These are phyloP conservation scores for Drosophila affinis DNA, from an alignment of 2,888 invertebrate species.

Conservation along the genomic window DNA sequence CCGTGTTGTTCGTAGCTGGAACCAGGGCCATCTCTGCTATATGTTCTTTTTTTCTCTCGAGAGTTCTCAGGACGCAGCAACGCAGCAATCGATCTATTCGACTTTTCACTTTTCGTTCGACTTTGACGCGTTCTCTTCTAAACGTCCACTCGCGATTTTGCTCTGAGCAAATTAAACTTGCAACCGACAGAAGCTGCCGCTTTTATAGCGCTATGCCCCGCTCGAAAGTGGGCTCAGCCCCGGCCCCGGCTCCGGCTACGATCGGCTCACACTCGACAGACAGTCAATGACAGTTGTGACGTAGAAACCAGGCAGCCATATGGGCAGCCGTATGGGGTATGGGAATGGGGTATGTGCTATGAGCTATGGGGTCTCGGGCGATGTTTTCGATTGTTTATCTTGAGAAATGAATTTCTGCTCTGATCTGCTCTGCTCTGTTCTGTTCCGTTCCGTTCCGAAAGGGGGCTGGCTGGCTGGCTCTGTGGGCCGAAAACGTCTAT, in stretches of 20 bases:
- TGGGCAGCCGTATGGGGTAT: background rate
- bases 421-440: slow-evolving; percentile 21
- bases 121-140: slow-evolving; percentile 31
- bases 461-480: slow-evolving; percentile 28
- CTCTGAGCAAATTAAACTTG: slow-evolving; percentile 82
- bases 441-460: slow-evolving; percentile 8
- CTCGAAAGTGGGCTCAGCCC: slow-evolving; percentile 21
- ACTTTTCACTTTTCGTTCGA: slow-evolving; percentile 15
- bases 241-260: background rate
- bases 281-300: slow-evolving; percentile 66
- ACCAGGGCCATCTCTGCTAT: slow-evolving; percentile 78
- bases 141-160: slow-evolving; percentile 79
- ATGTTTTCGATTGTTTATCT: slow-evolving; percentile 51
- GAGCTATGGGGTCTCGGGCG: slow-evolving; percentile 5
- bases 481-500: slow-evolving; percentile 40
- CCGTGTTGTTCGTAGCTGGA: slow-evolving; percentile 74
- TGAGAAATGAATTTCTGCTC: slow-evolving; percentile 18
- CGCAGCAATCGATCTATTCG: slow-evolving; percentile 46
- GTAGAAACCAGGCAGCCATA: slow-evolving; percentile 27
- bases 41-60: slow-evolving; percentile 14
- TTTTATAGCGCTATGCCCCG: slow-evolving; percentile 76
- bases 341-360: background rate
- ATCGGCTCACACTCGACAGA: slow-evolving; percentile 8
- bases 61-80: slow-evolving; percentile 64
- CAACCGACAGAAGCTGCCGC: slow-evolving; percentile 65